phyloP scores from a whole-genome alignment of 2,113 vertebrate species.

The Phalacrocorax carbo region DNA sequence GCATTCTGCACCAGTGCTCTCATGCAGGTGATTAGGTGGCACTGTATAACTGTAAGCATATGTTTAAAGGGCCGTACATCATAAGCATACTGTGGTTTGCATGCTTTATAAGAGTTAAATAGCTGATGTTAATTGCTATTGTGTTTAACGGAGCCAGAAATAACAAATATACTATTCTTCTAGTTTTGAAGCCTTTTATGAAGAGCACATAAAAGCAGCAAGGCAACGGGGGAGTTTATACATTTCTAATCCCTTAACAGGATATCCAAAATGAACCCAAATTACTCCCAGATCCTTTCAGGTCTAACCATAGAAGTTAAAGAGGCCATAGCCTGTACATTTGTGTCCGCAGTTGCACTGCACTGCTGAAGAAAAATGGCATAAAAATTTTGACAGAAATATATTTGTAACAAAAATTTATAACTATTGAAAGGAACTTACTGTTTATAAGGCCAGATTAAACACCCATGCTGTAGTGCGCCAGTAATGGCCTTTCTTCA shows the following conservation, averaged over 20 bases:
- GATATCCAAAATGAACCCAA: slow-evolving; percentile 61
- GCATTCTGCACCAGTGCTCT: slow-evolving; percentile 34
- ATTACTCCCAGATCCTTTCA: slow-evolving; percentile 56
- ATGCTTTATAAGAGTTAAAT: slow-evolving; percentile 61
- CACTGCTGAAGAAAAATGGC: background rate
- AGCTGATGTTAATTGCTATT: slow-evolving; percentile 69
- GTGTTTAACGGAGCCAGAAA: slow-evolving; percentile 68
- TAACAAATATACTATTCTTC: slow-evolving; percentile 63
- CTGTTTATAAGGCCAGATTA: background rate
- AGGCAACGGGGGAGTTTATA: slow-evolving; percentile 50
- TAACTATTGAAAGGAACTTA: background rate
- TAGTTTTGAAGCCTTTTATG: slow-evolving; percentile 63
- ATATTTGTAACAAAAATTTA: background rate
- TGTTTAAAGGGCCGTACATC: slow-evolving; percentile 44
- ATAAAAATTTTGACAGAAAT: slow-evolving; percentile 27
- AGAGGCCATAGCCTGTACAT: background rate
- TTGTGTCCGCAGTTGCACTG: slow-evolving; percentile 8
- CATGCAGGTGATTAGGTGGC: slow-evolving; percentile 66
- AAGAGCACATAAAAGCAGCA: slow-evolving; percentile 64
- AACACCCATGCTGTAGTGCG: background rate
- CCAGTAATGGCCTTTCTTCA: background rate
- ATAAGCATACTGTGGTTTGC: slow-evolving; percentile 40
- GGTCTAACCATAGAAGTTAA: slow-evolving; percentile 8
- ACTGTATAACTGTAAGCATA: slow-evolving; percentile 48
- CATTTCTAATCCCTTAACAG: slow-evolving; percentile 55